Evolutionary conservation across 2,113 vertebrate species (phyloP).

Genomic region (Phylloscopus trochilus): DNA sequence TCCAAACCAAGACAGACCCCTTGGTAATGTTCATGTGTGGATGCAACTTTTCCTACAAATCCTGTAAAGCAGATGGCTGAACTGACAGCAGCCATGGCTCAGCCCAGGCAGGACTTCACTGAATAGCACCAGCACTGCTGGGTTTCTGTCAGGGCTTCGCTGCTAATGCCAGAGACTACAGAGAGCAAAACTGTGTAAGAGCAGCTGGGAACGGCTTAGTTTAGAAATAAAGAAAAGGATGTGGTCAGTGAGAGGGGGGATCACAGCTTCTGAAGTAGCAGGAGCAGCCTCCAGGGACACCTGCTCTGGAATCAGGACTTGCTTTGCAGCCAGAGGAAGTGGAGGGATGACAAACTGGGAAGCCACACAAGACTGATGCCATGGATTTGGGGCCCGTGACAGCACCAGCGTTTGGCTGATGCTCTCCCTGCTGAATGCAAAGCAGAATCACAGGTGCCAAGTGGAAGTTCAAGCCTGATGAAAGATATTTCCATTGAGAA

Average conservation of each 20-base stretch:
- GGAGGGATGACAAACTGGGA: not conserved
- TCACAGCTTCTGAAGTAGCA: not conserved
- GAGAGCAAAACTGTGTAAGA: not conserved
- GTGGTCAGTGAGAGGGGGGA: not conserved
- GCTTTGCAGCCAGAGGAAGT: fast-evolving
- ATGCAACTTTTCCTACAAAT: fast-evolving
- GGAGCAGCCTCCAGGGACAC: not conserved
- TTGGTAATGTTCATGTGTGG: not conserved
- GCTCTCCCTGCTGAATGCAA: not conserved
- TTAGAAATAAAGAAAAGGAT: not conserved
- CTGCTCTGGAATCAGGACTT: not conserved
- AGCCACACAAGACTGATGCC: not conserved
- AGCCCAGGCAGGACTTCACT: not conserved
- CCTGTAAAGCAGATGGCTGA: not conserved
- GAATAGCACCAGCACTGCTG: not conserved
- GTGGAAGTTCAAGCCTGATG: not conserved
- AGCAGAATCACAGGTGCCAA: not conserved
- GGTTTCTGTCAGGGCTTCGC: not conserved
- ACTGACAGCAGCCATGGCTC: not conserved
- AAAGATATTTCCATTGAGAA: not conserved
- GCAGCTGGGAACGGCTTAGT: not conserved
- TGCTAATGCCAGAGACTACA: fast-evolving
- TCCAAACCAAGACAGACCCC: not conserved
- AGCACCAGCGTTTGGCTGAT: not conserved
- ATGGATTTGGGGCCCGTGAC: not conserved